Conservation (phyloP, 1,140 invertebrate species). For the Latrodectus geometricus region DNA sequence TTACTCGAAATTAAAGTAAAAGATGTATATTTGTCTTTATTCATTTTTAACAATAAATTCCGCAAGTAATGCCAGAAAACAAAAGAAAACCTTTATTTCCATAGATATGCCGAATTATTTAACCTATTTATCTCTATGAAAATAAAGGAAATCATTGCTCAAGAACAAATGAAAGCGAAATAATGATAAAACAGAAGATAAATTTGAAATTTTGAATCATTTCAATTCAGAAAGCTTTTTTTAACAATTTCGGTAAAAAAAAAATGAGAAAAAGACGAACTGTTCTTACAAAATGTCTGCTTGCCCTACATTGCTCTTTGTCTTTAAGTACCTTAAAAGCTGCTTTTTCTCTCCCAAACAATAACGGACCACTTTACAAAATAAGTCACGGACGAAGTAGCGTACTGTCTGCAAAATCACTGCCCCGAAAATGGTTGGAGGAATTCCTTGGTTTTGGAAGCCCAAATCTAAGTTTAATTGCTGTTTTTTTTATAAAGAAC, state of each 20-base stretch:
- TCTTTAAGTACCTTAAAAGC: constrained; percentile 26
- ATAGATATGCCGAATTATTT: too few species aligned
- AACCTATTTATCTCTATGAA: too few species aligned
- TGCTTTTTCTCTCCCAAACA: constrained; percentile 5
- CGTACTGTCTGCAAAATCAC: constrained; percentile 3
- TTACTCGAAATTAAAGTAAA: too few species aligned
- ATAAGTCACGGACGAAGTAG: constrained; percentile 45
- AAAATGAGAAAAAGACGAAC: constrained; percentile 12
- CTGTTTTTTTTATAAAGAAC: too few species aligned
- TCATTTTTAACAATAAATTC: too few species aligned
- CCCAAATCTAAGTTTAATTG: too few species aligned
- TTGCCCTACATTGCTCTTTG: constrained; percentile 23
- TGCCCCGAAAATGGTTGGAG: neutral
- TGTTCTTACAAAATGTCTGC: constrained; percentile 39
- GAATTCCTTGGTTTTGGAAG: too few species aligned
- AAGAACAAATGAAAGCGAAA: too few species aligned
- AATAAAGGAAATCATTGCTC: too few species aligned
- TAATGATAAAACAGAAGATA: neutral
- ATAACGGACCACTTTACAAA: constrained; percentile 5
- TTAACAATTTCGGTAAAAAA: neutral
- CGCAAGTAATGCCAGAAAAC: too few species aligned
- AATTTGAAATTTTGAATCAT: neutral
- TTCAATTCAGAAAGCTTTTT: neutral
- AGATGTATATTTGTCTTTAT: too few species aligned
- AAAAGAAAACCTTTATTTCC: too few species aligned